A percentile compares a stretch with the other conserved stretches of the same genome.
These are phyloP conservation scores for Girardinus metallicus DNA, from an alignment of 2,797 vertebrate genomes.

Conservation along the genomic window DNA sequence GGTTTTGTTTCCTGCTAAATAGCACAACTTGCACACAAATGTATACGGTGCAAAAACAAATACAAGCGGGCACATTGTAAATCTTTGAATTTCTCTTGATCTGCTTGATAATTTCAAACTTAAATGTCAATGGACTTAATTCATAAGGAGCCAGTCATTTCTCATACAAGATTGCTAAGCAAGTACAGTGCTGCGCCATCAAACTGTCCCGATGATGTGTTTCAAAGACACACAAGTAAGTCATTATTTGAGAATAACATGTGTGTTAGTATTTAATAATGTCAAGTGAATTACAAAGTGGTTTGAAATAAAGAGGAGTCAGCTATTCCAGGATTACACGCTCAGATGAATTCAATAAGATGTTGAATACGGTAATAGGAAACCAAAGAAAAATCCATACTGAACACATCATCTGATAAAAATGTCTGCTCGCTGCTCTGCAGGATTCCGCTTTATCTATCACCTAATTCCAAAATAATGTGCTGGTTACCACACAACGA, in stretches of 20 bases:
- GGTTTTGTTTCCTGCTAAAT: not conserved
- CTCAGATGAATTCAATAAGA: constrained; percentile 73
- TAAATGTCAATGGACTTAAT: constrained; percentile 53
- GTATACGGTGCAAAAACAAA: not conserved
- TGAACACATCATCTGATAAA: constrained; percentile 72
- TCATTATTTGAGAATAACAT: constrained; percentile 67
- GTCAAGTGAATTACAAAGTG: constrained; percentile 68
- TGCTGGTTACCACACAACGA: constrained; percentile 52
- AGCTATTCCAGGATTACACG: constrained; percentile 72
- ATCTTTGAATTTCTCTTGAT: constrained; percentile 12
- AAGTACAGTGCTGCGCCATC: constrained; percentile 17
- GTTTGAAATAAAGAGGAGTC: constrained; percentile 71
- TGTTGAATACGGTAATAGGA: constrained; percentile 66
- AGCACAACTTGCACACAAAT: not conserved
- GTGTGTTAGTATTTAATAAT: constrained; percentile 66
- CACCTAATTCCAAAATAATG: constrained; percentile 66
- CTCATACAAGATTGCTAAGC: constrained; percentile 22
- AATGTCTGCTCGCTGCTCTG: constrained; percentile 65
- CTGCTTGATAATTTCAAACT: constrained; percentile 19
- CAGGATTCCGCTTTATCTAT: constrained; percentile 71
- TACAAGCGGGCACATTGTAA: not conserved
- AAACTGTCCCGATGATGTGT: constrained; percentile 50
- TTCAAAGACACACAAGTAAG: constrained; percentile 63
- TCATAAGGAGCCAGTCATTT: constrained; percentile 36
- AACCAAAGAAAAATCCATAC: constrained; percentile 74